Evolutionary conservation across 37 sponge, comb jelly and placozoan genomes (phyloP).

Genomic region (Halisarca cf. caerulea): DNA sequence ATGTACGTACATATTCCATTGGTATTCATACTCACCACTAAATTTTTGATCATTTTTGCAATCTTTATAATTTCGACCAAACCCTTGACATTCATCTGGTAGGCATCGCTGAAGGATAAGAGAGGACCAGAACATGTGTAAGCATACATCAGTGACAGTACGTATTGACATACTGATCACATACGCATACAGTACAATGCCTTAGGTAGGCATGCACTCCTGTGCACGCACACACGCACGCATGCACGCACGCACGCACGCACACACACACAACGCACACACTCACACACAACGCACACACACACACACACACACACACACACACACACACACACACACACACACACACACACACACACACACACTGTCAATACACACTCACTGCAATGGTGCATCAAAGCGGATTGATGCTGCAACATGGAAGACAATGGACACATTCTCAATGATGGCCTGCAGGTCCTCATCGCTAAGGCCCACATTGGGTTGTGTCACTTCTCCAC

Average conservation of each 20-base stretch:
- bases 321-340: slow-evolving; percentile 22
- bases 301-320: slow-evolving; percentile 12
- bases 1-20: not conserved
- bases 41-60: slow-evolving; percentile 49
- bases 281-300: slow-evolving; percentile 5
- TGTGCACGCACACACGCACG: not conserved
- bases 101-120: slow-evolving; percentile 63
- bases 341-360: slow-evolving; percentile 13
- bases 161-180: no score
- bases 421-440: slow-evolving; percentile 72
- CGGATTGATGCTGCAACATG: slow-evolving; percentile 86
- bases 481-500: slow-evolving; percentile 60
- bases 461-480: slow-evolving; percentile 68
- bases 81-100: slow-evolving; percentile 60
- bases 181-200: no score
- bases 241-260: not conserved
- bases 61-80: slow-evolving; percentile 45
- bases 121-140: no score
- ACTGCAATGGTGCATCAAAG: slow-evolving; percentile 84
- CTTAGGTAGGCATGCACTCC: not conserved
- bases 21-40: slow-evolving; percentile 32
- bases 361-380: no score
- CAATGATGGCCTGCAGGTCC: slow-evolving; percentile 47
- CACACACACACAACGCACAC: slow-evolving; percentile 5
- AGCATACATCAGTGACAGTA: no score